Conservation (phyloP, 30 jellyfish, hydroid and myxozoan genomes). For the Nemopilema nomurai region DNA sequence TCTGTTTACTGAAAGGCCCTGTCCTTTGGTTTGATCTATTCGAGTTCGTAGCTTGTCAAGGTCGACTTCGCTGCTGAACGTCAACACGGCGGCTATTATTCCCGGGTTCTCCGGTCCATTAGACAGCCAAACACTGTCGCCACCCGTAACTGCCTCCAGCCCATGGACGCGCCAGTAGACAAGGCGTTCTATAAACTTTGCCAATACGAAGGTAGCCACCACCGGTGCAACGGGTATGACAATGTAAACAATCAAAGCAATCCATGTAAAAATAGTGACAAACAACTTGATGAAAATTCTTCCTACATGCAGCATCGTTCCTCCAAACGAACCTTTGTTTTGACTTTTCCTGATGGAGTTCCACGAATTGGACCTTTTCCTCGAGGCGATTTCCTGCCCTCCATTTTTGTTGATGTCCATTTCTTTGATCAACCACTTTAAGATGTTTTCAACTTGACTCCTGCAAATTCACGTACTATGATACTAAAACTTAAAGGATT, state of each 20-base stretch:
- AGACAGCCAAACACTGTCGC: conserved; percentile 77
- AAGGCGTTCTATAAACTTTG: conserved; percentile 24
- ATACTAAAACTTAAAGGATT: too few species aligned
- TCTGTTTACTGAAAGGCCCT: neutral
- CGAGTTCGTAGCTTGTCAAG: conserved; percentile 26
- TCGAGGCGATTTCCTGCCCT: too few species aligned
- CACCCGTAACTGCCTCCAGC: conserved; percentile 62
- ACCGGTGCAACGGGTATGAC: conserved; percentile 48
- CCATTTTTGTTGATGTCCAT: neutral
- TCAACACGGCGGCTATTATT: conserved; percentile 54
- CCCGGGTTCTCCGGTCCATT: conserved; percentile 73
- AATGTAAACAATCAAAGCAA: neutral
- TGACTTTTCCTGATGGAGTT: neutral
- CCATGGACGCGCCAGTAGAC: conserved; percentile 16
- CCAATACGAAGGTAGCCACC: conserved; percentile 10
- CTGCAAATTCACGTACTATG: too few species aligned
- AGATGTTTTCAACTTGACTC: too few species aligned
- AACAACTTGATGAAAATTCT: conserved; percentile 2
- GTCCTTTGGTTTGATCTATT: conserved; percentile 10
- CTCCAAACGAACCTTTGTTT: neutral
- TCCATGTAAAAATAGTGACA: conserved; percentile 39
- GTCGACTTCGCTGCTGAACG: conserved; percentile 54
- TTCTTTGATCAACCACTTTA: neutral
- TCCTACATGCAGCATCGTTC: neutral
- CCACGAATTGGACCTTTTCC: neutral